These are phyloP conservation scores for Lasioglossum zephyrum DNA, from an alignment of 2,888 invertebrate species.

Conservation along the genomic window DNA sequence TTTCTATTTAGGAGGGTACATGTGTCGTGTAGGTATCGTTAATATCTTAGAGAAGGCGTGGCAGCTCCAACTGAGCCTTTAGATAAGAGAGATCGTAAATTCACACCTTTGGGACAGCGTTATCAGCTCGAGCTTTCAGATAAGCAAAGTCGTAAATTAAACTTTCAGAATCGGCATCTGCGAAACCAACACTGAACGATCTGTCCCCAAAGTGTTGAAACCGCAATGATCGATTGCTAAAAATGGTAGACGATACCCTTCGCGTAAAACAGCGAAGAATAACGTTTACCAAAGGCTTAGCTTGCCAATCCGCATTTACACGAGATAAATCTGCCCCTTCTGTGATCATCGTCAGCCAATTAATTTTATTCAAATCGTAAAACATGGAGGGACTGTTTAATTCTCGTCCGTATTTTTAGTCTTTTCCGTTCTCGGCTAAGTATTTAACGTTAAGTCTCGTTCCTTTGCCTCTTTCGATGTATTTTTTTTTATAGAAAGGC, in stretches of 20 bases:
- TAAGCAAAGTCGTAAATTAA: not conserved
- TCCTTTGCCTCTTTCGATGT: slow-evolving; percentile 1
- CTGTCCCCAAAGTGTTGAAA: not conserved
- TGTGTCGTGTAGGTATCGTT: not conserved
- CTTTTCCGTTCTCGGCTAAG: not conserved
- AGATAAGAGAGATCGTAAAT: not conserved
- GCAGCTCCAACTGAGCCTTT: not conserved
- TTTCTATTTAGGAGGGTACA: not conserved
- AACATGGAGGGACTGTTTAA: not conserved
- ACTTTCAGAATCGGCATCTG: not conserved
- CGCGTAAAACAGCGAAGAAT: not conserved
- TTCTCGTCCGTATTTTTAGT: not conserved
- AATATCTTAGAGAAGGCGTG: not conserved
- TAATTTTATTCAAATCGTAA: not conserved
- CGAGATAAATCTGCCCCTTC: not conserved
- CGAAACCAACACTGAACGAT: not conserved
- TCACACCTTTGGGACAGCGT: not conserved
- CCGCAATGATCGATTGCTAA: not conserved
- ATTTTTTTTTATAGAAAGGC: not conserved
- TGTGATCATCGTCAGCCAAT: not conserved
- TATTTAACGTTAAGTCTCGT: not conserved
- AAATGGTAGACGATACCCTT: not conserved
- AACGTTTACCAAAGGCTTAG: not conserved
- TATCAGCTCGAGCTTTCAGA: not conserved
- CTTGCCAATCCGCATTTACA: not conserved